Conservation (phyloP, 2,797 vertebrate species). For the Coregonus sp. region DNA sequence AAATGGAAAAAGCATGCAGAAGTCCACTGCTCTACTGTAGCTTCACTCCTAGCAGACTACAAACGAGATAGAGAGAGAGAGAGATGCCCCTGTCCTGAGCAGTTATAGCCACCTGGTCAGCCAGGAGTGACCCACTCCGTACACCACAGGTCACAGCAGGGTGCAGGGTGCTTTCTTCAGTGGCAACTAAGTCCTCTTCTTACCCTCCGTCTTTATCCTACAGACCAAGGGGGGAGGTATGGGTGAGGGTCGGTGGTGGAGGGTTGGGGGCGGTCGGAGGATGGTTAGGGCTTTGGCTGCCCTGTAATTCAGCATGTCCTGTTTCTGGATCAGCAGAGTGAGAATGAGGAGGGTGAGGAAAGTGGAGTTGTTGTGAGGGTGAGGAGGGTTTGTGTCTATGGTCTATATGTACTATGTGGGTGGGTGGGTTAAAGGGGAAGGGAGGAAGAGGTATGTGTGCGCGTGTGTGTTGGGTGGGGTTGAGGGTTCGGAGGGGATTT, state of each 20-base stretch:
- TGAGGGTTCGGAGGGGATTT: constrained; percentile 47
- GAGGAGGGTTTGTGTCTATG: constrained; percentile 28
- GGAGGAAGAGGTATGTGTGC: not conserved
- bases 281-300: constrained; percentile 48
- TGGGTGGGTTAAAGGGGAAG: not conserved
- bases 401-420: constrained; percentile 29
- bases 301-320: constrained; percentile 50
- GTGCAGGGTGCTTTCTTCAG: constrained; percentile 53
- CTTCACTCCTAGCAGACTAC: constrained; percentile 77
- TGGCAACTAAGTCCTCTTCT: constrained; percentile 66
- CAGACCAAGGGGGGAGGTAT: constrained; percentile 49
- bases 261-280: constrained; percentile 35
- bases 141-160: constrained; percentile 48
- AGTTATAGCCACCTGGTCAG: constrained; percentile 66
- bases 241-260: constrained; percentile 19
- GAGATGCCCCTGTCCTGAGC: constrained; percentile 73
- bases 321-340: constrained; percentile 47
- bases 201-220: constrained; percentile 68
- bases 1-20: constrained; percentile 71
- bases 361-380: not conserved
- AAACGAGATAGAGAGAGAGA: constrained; percentile 48
- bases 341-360: constrained; percentile 21
- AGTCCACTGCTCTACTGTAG: constrained; percentile 77
- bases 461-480: constrained; percentile 40
- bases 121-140: constrained; percentile 51